Conservation (phyloP, 2,888 invertebrate genomes). For the Lithophane ornitopus region DNA sequence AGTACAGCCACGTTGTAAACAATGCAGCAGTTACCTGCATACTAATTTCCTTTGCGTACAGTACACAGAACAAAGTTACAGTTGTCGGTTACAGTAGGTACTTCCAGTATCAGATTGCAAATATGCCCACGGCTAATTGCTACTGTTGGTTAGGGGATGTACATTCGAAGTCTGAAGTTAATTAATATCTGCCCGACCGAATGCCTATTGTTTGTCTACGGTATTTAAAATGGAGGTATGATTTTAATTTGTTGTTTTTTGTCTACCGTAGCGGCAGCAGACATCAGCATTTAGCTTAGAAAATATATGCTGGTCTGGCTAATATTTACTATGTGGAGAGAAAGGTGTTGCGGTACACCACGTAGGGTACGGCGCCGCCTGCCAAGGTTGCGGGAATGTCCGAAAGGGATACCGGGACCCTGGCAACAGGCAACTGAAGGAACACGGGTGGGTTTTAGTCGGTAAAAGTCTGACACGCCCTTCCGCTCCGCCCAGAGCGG, state of each 20-base stretch:
- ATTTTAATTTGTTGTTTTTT: not conserved
- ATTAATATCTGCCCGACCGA: conserved; percentile 26
- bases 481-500: no score
- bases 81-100: not conserved
- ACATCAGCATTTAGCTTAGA: not conserved
- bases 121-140: conserved; percentile 27
- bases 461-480: no score
- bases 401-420: no score
- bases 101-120: conserved; percentile 18
- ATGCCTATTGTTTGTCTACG: conserved; percentile 7
- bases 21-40: not conserved
- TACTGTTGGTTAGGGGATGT: not conserved
- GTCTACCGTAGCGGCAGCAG: not conserved
- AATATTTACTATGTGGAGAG: no score
- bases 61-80: not conserved
- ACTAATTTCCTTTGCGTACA: not conserved
- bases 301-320: not conserved
- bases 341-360: not conserved
- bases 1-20: not conserved
- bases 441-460: no score
- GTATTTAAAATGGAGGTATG: not conserved
- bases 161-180: conserved; percentile 20
- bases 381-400: no score
- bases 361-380: not conserved
- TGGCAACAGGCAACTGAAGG: no score